Conservation (phyloP, 1,140 invertebrate genomes). For the Drosophila yakuba region DNA sequence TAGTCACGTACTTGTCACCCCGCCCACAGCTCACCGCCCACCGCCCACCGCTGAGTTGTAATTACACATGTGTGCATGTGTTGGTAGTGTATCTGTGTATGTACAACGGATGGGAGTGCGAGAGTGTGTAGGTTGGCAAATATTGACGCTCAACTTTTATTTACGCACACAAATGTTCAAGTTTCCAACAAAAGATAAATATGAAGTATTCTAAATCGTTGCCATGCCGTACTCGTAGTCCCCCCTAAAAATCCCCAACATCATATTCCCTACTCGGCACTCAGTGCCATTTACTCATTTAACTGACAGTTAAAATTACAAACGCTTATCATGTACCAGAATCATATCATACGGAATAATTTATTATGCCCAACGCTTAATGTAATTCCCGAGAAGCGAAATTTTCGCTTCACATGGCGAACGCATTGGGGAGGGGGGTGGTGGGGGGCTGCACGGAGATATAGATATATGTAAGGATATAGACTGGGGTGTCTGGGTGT, state of each 20-base stretch:
- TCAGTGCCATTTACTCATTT: constrained; percentile 76
- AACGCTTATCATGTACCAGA: constrained; percentile 83
- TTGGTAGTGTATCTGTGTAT: constrained; percentile 5
- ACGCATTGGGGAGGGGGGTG: background rate
- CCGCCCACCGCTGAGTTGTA: constrained; percentile 50
- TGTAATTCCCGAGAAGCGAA: constrained; percentile 77
- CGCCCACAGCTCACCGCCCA: constrained; percentile 16
- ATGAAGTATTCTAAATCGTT: constrained; percentile 81
- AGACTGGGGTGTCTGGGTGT: constrained; percentile 18
- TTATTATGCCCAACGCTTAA: constrained; percentile 82
- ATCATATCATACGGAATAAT: constrained; percentile 84
- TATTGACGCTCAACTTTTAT: constrained; percentile 81
- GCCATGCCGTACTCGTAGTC: constrained; percentile 44
- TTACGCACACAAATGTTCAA: constrained; percentile 82
- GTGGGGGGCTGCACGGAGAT: background rate
- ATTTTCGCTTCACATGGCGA: constrained; percentile 52
- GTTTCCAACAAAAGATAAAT: constrained; percentile 80
- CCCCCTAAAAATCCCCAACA: background rate
- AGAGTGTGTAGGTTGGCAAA: constrained; percentile 53
- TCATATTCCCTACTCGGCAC: constrained; percentile 8
- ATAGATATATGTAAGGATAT: constrained; percentile 8
- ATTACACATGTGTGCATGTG: constrained; percentile 60
- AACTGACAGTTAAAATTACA: constrained; percentile 84
- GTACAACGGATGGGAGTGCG: background rate
- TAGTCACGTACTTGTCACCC: constrained; percentile 79